These are phyloP conservation scores for Nannospalax galili DNA, from an alignment of 2,113 vertebrate genomes.

Conservation along the genomic window DNA sequence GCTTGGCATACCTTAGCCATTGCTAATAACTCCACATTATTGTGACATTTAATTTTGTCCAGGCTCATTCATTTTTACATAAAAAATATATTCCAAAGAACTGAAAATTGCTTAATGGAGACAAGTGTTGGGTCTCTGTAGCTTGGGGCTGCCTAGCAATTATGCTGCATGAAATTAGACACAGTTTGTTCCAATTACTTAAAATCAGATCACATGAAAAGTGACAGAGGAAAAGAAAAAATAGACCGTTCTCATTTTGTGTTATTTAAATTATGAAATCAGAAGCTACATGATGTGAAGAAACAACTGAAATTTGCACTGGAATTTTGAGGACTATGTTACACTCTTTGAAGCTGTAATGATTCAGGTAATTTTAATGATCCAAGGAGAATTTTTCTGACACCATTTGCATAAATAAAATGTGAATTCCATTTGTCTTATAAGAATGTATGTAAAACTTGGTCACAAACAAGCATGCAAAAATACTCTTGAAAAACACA, in stretches of 20 bases:
- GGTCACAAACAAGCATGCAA: constrained; percentile 72
- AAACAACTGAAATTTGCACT: constrained; percentile 65
- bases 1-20: constrained; percentile 32
- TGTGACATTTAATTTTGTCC: constrained; percentile 86
- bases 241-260: constrained; percentile 80
- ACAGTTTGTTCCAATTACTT: constrained; percentile 92
- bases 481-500: constrained; percentile 71
- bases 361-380: constrained; percentile 72
- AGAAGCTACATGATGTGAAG: constrained; percentile 72
- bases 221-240: constrained; percentile 84
- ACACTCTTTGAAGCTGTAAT: constrained; percentile 60
- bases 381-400: constrained; percentile 67
- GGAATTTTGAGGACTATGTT: constrained; percentile 56
- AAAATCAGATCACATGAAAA: constrained; percentile 91
- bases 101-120: constrained; percentile 88
- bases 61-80: constrained; percentile 74
- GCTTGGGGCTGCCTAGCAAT: constrained; percentile 89
- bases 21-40: constrained; percentile 83
- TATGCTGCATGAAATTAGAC: constrained; percentile 91
- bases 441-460: constrained; percentile 66
- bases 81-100: constrained; percentile 84
- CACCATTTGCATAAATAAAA: constrained; percentile 67
- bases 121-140: constrained; percentile 85
- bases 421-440: constrained; percentile 48
- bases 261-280: constrained; percentile 81